Conservation (phyloP, 2,113 vertebrate genomes). For the Dipodomys spectabilis region DNA sequence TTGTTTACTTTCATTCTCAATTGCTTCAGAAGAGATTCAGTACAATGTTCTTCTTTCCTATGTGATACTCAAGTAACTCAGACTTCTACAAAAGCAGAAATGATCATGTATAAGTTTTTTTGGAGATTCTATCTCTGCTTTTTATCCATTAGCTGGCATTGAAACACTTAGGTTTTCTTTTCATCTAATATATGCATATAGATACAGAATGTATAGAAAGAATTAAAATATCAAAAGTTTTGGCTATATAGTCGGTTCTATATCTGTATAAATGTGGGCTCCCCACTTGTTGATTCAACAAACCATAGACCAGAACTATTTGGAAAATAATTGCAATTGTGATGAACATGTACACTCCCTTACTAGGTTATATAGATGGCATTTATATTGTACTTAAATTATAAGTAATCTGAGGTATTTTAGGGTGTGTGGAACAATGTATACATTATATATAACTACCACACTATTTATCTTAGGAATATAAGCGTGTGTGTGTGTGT, state of each 20-base stretch:
- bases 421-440: background rate
- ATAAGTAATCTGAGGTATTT: background rate
- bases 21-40: background rate
- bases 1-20: background rate
- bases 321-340: background rate
- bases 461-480: background rate
- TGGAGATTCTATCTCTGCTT: background rate
- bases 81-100: background rate
- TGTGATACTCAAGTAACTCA: background rate
- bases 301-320: background rate
- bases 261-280: background rate
- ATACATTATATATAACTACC: background rate
- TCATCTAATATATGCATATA: background rate
- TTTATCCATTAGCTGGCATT: background rate
- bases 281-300: background rate
- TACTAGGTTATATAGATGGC: background rate
- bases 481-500: background rate
- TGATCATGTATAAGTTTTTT: no score
- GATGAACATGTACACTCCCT: background rate
- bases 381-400: background rate
- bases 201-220: background rate
- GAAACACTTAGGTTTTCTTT: background rate
- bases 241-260: no score
- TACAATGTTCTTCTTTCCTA: background rate
- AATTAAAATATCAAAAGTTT: background rate